phyloP scores from a whole-genome alignment of 2,797 vertebrate species.

The Muraenolepis orangiensis region DNA sequence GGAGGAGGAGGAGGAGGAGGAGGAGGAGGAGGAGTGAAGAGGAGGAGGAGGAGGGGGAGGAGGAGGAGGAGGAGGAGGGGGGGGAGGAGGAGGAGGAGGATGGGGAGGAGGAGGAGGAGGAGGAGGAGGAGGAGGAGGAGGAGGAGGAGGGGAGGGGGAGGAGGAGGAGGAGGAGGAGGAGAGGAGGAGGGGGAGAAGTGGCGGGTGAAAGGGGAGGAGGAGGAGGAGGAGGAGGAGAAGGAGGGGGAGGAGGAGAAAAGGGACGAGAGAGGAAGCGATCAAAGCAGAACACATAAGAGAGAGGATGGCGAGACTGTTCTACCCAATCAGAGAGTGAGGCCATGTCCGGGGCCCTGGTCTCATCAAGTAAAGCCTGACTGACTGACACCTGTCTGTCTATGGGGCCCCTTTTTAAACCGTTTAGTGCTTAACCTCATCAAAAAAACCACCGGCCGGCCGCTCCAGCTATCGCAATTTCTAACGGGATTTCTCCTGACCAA shows the following conservation, averaged over 20 bases:
- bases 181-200: too few relatives aligned
- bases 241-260: too few relatives aligned
- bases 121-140: too few relatives aligned
- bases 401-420: slow-evolving; percentile 20
- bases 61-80: too few relatives aligned
- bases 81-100: neutral
- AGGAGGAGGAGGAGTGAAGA: too few relatives aligned
- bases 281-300: neutral
- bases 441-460: slow-evolving; percentile 31
- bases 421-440: neutral
- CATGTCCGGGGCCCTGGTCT: neutral
- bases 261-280: too few relatives aligned
- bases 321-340: neutral
- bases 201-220: too few relatives aligned
- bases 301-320: neutral
- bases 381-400: neutral
- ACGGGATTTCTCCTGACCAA: slow-evolving; percentile 41
- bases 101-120: too few relatives aligned
- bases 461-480: slow-evolving; percentile 14
- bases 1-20: too few relatives aligned
- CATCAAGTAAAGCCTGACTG: neutral
- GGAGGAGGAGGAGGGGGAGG: too few relatives aligned
- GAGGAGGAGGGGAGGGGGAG: neutral
- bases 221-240: too few relatives aligned
- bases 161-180: too few relatives aligned